These are phyloP conservation scores for Epinotia bilunana DNA, from an alignment of 2,888 invertebrate species.

Conservation along the genomic window DNA sequence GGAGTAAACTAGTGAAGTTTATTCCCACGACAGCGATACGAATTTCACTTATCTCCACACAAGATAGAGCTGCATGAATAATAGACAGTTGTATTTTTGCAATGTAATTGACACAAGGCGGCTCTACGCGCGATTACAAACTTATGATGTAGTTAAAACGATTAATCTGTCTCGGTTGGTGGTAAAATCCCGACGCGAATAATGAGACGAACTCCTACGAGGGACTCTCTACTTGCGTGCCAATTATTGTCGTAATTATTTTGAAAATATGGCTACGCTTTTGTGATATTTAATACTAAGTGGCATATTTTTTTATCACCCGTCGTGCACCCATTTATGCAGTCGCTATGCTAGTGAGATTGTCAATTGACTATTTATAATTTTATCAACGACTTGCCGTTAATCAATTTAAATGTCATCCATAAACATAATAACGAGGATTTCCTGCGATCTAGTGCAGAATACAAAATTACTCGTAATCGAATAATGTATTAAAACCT, in stretches of 20 bases:
- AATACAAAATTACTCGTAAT: slow-evolving; percentile 45
- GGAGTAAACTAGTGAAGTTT: slow-evolving; percentile 41
- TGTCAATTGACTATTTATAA: slow-evolving; percentile 76
- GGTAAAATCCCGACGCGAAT: slow-evolving; percentile 78
- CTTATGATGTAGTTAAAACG: slow-evolving; percentile 81
- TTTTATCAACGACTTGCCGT: slow-evolving; percentile 59
- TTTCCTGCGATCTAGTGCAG: slow-evolving; percentile 19
- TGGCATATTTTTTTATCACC: slow-evolving; percentile 76
- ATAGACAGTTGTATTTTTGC: slow-evolving; percentile 79
- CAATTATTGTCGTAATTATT: slow-evolving; percentile 84
- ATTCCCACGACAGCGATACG: slow-evolving; percentile 61
- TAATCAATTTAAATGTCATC: slow-evolving; percentile 54
- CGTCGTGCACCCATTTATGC: slow-evolving; percentile 64
- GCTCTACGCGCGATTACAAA: slow-evolving; percentile 70
- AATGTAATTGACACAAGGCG: slow-evolving; percentile 76
- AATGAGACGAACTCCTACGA: slow-evolving; percentile 74
- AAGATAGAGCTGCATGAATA: slow-evolving; percentile 64
- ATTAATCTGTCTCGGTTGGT: slow-evolving; percentile 82
- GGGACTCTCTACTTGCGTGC: slow-evolving; percentile 71
- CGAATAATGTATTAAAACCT: slow-evolving; percentile 38
- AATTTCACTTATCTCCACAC: slow-evolving; percentile 58
- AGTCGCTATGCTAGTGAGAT: slow-evolving; percentile 64
- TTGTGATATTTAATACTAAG: slow-evolving; percentile 77
- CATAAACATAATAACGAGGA: slow-evolving; percentile 37
- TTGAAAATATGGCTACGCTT: slow-evolving; percentile 79